Evolutionary conservation across 1,140 invertebrate species (phyloP), one percentile per base, ranked within the genome.

Genomic region (Camponotus vicinus): DNA sequence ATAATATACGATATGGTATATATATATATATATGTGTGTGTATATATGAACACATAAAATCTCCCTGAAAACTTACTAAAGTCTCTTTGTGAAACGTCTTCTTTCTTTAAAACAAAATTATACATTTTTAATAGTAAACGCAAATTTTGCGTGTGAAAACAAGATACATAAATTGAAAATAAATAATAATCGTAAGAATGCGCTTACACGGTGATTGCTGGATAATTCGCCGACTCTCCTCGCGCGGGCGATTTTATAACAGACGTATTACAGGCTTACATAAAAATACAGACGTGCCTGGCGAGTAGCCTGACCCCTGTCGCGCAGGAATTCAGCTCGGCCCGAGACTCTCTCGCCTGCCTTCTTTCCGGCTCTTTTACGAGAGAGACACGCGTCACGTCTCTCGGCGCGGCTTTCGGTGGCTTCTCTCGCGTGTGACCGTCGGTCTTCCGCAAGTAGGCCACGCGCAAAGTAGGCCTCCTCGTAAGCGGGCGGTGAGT

Each of bases 391-490:
- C 88, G 80, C 86, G 84, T 88, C 90, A 88, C 67, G 73, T 79
- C 34, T 59, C 83, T 52, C 45, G 45, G 13, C 45, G 37, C 34
- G 42, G 64, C 57, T 84, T 67, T 78, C 45, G 21, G 70, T 86
- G 78, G 61, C 89, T 87, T 73, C 86, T 90, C 86, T 77, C 75
- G 89, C 89, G 90, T 90, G 89, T 90, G 90, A 91, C 86, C 90
- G 80, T 79, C 86, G 89, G 67, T 91, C 83, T 86, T 88, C 89
- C 63, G 79, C 86, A 93, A 90, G 92, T 92, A 89, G 92, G 92
- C 90, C 91, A 91, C 73, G 87, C 82, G 71, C 88, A 91, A 93
- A 92, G 92, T 93, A 90, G 92, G 92, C 89, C 91, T 93, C 86
- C 73, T 86, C 86, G 15, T 63, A 73, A 88, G 77, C 76, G 34